Percentiles rank a stretch among this genome's conserved stretches.
Evolutionary conservation across 2,797 vertebrate genomes (phyloP).

Genomic region (Sternarchorhynchus goeldii): DNA sequence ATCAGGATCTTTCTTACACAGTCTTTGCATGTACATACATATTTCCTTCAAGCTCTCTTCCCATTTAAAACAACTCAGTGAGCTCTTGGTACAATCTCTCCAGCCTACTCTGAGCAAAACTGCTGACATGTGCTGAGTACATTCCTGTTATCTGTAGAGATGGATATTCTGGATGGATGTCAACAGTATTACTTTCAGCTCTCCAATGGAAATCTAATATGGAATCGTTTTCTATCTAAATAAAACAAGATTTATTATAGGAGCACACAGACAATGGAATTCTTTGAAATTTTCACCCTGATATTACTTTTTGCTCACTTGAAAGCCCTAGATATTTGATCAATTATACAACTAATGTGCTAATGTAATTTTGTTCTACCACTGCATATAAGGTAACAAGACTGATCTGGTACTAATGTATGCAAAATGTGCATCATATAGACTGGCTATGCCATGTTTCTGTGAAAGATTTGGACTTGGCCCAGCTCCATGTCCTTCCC

Average conservation of each 20-base stretch:
- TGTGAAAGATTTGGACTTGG: background rate
- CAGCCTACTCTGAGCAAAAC: conserved; percentile 19
- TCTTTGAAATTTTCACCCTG: conserved; percentile 53
- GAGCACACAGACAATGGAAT: conserved; percentile 60
- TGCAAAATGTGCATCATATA: background rate
- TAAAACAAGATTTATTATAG: conserved; percentile 64
- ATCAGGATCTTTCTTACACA: conserved; percentile 4
- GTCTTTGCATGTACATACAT: background rate
- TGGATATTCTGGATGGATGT: conserved; percentile 69
- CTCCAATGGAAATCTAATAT: conserved; percentile 66
- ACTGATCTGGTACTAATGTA: too few relatives aligned
- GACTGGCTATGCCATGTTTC: background rate
- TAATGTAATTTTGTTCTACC: background rate
- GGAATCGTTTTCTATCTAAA: conserved; percentile 59
- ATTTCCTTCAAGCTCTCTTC: background rate
- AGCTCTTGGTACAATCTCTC: conserved; percentile 18
- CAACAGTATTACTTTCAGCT: conserved; percentile 69
- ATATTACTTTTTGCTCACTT: conserved; percentile 53
- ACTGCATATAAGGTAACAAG: too few relatives aligned
- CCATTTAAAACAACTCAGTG: conserved; percentile 30
- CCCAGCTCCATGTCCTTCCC: conserved; percentile 5
- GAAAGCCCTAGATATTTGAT: conserved; percentile 7
- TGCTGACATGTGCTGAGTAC: conserved; percentile 44
- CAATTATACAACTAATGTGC: background rate
- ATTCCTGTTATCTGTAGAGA: conserved; percentile 69